Evolutionary conservation across 2,113 vertebrate genomes (phyloP), one percentile per base, ranked within the genome.

Genomic region (Callipepla squamata): DNA sequence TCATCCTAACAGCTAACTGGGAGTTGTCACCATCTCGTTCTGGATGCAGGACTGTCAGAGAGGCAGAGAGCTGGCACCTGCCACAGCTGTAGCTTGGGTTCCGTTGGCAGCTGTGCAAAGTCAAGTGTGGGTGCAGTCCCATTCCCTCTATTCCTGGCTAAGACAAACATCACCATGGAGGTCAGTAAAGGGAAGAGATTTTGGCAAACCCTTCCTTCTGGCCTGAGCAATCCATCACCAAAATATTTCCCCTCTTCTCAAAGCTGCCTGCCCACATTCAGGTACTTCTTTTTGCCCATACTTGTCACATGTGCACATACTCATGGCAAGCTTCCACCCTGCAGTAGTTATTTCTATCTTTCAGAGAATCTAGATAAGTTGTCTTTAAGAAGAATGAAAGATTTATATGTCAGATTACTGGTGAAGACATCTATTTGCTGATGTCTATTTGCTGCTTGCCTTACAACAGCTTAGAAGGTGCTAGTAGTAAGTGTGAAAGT

Each of bases 11-110:
- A 67, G 57, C 45, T 55, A 70, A 36, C 3, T 72, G 50, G 28
- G 36, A 83, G 25, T 18, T 58, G 16, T 25, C 30, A 38, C 16
- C 17, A 53, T 4, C 1, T 1, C 2, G 1, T 15, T 9, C 18
- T 57, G 32, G 10, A 5, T 65, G 14, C 8, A 28, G 26, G n/a
- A 51, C 23, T 50, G 34, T 38, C 17, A 10, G 25, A 26, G 16
- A 70, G 23, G 28, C 21, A 12, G 28, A 44, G 30, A 45, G 30
- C n/a, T 26, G 25, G 15, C 16, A 30, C 17, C 40, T 45, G 6
- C 34, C 36, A n/a, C 26, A 61, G 50, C 15, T 61, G 7, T 30
- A 23, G 11, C 6, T 53, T 26, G 4, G n/a, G 11, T 11, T 80
- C 30, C 67, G 22, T 58, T 34, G 28, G 22, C 13, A 62, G 25